Evolutionary conservation across 2,888 invertebrate species (phyloP).

Genomic region (Lordiphosa andalusiaca): DNA sequence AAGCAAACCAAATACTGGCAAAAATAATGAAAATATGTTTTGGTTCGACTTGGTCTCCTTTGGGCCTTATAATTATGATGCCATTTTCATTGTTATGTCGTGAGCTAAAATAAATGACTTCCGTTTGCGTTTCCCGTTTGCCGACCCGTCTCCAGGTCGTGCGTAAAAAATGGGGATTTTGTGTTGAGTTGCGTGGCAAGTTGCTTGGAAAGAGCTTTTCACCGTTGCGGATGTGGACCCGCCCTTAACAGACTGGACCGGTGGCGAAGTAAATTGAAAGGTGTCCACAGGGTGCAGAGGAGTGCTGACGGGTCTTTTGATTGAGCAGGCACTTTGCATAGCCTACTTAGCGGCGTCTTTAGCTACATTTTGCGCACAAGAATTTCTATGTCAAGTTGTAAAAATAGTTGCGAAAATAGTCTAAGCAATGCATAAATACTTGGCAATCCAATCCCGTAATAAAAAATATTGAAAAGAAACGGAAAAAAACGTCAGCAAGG

Average conservation of each 20-base stretch:
- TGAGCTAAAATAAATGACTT: slow-evolving; percentile 51
- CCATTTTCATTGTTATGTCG: slow-evolving; percentile 52
- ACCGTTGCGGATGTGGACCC: slow-evolving; percentile 18
- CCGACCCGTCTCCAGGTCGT: slow-evolving; percentile 12
- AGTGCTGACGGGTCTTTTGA: not conserved
- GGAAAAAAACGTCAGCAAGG: too few species aligned
- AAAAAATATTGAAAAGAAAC: too few species aligned
- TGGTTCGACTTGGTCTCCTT: slow-evolving; percentile 5
- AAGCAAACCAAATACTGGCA: slow-evolving; percentile 20
- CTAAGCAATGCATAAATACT: slow-evolving; percentile 4
- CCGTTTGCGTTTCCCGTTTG: slow-evolving; percentile 34
- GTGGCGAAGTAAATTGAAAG: slow-evolving; percentile 8
- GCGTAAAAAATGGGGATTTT: slow-evolving; percentile 31
- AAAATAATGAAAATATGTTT: slow-evolving; percentile 14
- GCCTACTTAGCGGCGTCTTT: slow-evolving; percentile 4
- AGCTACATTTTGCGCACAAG: not conserved
- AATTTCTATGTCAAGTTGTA: slow-evolving; percentile 7
- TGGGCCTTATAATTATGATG: slow-evolving; percentile 45
- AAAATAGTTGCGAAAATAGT: slow-evolving; percentile 7
- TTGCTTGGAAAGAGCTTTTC: slow-evolving; percentile 24
- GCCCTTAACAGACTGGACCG: not conserved
- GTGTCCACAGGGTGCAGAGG: not conserved
- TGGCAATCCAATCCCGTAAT: slow-evolving; percentile 2
- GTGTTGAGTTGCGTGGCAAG: slow-evolving; percentile 8
- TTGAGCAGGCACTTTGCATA: not conserved